A percentile compares a stretch with the other conserved stretches of the same genome.
These are phyloP conservation scores for Brachyhypopomus occidentalis DNA, from an alignment of 2,113 vertebrate genomes.

Conservation along the genomic window DNA sequence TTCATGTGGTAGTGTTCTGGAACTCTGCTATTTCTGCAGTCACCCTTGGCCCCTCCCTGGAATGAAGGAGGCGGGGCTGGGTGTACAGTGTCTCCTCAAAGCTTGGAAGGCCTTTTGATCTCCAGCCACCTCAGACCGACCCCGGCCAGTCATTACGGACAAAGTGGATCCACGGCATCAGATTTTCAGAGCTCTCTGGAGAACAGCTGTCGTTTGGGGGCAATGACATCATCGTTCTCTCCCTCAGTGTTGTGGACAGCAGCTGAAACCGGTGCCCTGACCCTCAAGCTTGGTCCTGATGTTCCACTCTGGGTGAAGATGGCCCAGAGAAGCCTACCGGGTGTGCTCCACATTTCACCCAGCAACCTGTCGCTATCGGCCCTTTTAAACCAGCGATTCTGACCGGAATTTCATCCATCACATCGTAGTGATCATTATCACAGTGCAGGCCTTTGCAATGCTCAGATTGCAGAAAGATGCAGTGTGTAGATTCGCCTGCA, in stretches of 20 bases:
- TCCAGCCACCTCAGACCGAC: conserved; percentile 31
- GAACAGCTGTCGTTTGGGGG: conserved; percentile 39
- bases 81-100: not conserved
- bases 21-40: not conserved
- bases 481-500: no score
- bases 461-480: no score
- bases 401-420: not conserved
- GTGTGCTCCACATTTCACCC: not conserved
- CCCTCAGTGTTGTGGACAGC: conserved; percentile 1
- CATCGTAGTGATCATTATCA: no score
- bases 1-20: not conserved
- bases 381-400: not conserved
- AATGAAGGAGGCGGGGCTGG: not conserved
- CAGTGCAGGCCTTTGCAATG: no score
- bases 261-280: conserved; percentile 22
- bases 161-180: conserved; percentile 1
- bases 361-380: conserved; percentile 11
- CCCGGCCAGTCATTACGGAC: conserved; percentile 13
- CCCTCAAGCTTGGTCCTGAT: conserved; percentile 12
- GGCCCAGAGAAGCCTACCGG: conserved; percentile 5
- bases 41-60: not conserved
- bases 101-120: conserved; percentile 22
- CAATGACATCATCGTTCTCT: conserved; percentile 16
- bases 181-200: not conserved
- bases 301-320: conserved; percentile 24